Evolutionary conservation across 2,113 vertebrate species (phyloP).

Genomic region (Ammospiza caudacuta): DNA sequence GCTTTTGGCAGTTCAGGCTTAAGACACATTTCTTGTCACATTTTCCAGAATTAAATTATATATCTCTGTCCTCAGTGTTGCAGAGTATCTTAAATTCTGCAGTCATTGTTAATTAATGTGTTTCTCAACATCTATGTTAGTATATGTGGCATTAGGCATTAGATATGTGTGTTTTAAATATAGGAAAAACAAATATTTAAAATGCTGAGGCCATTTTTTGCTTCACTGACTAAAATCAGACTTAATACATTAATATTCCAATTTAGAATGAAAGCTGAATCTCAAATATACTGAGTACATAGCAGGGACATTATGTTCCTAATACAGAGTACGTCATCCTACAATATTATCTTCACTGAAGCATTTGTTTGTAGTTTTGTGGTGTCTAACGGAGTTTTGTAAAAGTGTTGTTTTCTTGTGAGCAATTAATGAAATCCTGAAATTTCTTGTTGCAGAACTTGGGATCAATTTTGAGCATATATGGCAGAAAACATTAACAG

Average conservation of each 20-base stretch:
- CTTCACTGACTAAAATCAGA: background rate
- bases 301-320: background rate
- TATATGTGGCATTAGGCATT: background rate
- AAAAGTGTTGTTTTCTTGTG: background rate
- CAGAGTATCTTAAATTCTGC: background rate
- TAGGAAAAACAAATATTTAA: background rate
- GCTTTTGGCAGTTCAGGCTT: background rate
- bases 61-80: background rate
- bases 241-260: background rate
- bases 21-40: background rate
- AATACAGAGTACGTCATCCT: background rate
- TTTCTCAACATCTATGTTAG: background rate
- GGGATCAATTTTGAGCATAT: conserved; percentile 92
- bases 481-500: conserved; percentile 91
- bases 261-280: conserved; percentile 4
- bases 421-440: background rate
- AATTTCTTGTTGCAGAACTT: conserved; percentile 78
- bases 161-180: background rate
- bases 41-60: background rate
- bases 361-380: background rate
- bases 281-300: background rate
- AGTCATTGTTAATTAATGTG: background rate
- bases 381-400: background rate
- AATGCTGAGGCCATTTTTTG: background rate
- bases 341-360: background rate